These are phyloP conservation scores for Brachynemurus nebulosus DNA, from an alignment of 2,888 invertebrate genomes.

Conservation along the genomic window DNA sequence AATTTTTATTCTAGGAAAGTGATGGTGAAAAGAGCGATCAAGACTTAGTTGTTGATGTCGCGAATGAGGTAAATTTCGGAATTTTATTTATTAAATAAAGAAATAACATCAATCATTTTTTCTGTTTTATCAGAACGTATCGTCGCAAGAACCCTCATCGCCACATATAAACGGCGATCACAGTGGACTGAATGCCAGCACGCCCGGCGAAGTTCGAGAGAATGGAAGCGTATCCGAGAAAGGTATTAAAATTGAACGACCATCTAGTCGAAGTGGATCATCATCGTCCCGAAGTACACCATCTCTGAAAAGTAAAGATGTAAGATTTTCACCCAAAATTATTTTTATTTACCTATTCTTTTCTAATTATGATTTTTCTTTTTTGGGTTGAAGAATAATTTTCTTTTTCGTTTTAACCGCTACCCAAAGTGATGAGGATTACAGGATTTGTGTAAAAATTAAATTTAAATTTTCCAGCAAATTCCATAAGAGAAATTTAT, in stretches of 20 bases:
- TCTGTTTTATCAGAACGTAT: not conserved
- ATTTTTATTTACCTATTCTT: no score
- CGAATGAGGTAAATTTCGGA: slow-evolving; percentile 75
- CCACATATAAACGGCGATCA: slow-evolving; percentile 67
- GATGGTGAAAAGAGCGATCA: slow-evolving; percentile 96
- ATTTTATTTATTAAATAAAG: no score
- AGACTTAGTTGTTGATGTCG: slow-evolving; percentile 89
- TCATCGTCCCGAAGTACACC: slow-evolving; percentile 84
- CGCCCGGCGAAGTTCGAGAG: slow-evolving; percentile 32
- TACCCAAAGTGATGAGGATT: not conserved
- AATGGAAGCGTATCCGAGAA: slow-evolving; percentile 34
- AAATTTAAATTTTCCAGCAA: no score
- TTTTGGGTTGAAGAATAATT: not conserved
- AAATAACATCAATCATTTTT: no score
- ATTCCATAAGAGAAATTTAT: no score
- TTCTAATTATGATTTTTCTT: no score
- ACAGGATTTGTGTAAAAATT: no score
- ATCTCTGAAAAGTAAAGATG: slow-evolving; percentile 82
- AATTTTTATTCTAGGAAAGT: slow-evolving; percentile 70
- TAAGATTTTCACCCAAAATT: slow-evolving; percentile 35
- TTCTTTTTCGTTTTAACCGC: not conserved
- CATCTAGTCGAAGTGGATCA: slow-evolving; percentile 77
- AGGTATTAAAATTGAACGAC: slow-evolving; percentile 49
- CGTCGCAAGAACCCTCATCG: slow-evolving; percentile 52
- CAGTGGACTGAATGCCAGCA: slow-evolving; percentile 40